Conservation (phyloP, 2,888 invertebrate species). For the Parthenolecanium corni region DNA sequence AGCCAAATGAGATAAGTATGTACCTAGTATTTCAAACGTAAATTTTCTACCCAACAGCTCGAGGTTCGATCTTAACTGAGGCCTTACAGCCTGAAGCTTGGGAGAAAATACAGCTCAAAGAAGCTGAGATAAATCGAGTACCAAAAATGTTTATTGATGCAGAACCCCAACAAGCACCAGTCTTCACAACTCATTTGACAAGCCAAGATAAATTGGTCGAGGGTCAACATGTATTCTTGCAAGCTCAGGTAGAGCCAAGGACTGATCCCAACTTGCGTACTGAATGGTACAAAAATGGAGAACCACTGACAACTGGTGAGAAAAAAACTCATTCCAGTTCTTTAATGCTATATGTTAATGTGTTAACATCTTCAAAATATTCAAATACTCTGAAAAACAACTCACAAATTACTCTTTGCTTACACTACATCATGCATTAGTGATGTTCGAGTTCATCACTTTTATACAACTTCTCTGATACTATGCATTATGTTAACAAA, state of each 20-base stretch:
- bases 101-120: slow-evolving; percentile 82
- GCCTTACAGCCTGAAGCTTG: slow-evolving; percentile 81
- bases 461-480: too few relatives aligned
- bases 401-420: too few relatives aligned
- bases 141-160: slow-evolving; percentile 78
- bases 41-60: slow-evolving; percentile 38
- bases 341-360: background rate
- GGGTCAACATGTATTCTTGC: slow-evolving; percentile 73
- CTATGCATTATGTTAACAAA: too few relatives aligned
- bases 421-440: too few relatives aligned
- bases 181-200: slow-evolving; percentile 85
- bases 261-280: slow-evolving; percentile 76
- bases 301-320: slow-evolving; percentile 63
- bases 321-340: too few relatives aligned
- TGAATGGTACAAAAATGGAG: slow-evolving; percentile 89
- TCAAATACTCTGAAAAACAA: too few relatives aligned
- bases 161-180: slow-evolving; percentile 79
- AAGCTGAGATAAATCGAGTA: slow-evolving; percentile 81
- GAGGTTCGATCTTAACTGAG: slow-evolving; percentile 68
- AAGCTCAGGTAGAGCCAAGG: slow-evolving; percentile 82
- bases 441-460: too few relatives aligned
- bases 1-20: too few relatives aligned
- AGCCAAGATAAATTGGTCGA: slow-evolving; percentile 72
- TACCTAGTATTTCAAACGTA: too few relatives aligned
- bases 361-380: too few relatives aligned